Evolutionary conservation across 2,113 vertebrate genomes (phyloP).

Genomic region (Tychaedon coryphoeus): DNA sequence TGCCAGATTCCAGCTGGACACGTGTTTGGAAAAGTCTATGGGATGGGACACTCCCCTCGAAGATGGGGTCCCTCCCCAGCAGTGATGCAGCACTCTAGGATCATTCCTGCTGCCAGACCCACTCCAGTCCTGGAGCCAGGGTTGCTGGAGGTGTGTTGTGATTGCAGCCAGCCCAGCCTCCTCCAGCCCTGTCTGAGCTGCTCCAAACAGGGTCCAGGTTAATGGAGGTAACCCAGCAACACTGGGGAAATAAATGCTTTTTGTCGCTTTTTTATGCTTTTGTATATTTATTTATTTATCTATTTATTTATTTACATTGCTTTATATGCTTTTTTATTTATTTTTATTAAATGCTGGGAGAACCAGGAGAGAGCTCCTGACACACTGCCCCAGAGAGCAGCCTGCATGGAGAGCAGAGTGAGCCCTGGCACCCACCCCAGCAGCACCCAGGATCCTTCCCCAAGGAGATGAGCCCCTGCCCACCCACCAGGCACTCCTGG

Average conservation of each 20-base stretch:
- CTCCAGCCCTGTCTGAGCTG: not conserved
- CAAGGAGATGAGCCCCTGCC: not conserved
- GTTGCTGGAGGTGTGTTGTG: not conserved
- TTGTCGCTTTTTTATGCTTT: too few species aligned
- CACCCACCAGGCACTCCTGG: not conserved
- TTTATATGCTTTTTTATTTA: too few species aligned
- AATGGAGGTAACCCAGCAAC: not conserved
- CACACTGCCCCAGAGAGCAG: rapidly evolving
- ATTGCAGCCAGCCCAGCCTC: not conserved
- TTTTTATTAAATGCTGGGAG: not conserved
- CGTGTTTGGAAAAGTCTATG: not conserved
- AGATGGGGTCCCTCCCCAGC: not conserved
- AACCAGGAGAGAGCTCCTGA: not conserved
- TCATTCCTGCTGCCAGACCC: conserved; percentile 2
- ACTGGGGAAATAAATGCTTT: not conserved
- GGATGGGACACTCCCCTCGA: conserved; percentile 49
- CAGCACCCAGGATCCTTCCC: not conserved
- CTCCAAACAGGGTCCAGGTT: not conserved
- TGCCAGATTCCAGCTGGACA: not conserved
- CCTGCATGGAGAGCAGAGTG: rapidly evolving
- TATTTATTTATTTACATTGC: too few species aligned
- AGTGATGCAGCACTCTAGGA: not conserved
- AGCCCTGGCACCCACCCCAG: not conserved
- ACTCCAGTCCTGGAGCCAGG: not conserved
- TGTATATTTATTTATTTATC: too few species aligned